Base-by-base conservation (phyloP, 2,797 vertebrate genomes). In the Phoeniculus purpureus region DNA sequence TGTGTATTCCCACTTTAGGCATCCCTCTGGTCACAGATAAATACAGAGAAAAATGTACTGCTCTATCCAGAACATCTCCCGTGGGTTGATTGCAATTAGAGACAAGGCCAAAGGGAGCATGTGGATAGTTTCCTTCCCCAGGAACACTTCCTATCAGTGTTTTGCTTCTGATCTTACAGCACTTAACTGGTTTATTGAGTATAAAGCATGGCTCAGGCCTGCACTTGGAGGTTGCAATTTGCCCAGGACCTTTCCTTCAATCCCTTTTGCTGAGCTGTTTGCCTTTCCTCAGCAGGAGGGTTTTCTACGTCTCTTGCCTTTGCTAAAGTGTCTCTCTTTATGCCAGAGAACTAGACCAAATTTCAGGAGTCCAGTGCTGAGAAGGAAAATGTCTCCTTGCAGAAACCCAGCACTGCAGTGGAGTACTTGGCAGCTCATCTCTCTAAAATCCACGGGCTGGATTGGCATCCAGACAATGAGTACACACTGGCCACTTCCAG, bases 391-490 rank as follows among this genome's bases (percentile, higher is more conserved):
- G 6, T 90, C 40, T 96, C 59, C 37, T 96, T 96, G 82, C 94
- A 99, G 99, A 99, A 99, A 97, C 98, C 99, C 26, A 99, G 98
- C 97, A 99, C 98, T 10, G 99, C 99, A 4, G 97, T 98, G 11
- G 99, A 99, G 82, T 99, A 99, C 37, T 98, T 99, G 27, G 99
- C 99, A 11, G 99, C 99, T 78, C 99, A 99, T 94, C 98, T 99
- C 88, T 99, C 99, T 6, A 99, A 99, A 97, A 99, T 99, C 96
- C 99, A 99, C 0, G 99, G 99, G 70, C 97, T 99, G 47, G 99
- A 99, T 96, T 99, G 99, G 99, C 99, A 99, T 75, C 99, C 99
- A 2, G 99, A 99, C 95, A 99, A 98, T 5, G 99, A 99, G 94
- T 98, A 98, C 72, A 96, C 99, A 32, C 94, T 99, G 40, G 99